Base-by-base conservation (phyloP, 1,140 invertebrate genomes). In the Drosophila malerkotliana region DNA sequence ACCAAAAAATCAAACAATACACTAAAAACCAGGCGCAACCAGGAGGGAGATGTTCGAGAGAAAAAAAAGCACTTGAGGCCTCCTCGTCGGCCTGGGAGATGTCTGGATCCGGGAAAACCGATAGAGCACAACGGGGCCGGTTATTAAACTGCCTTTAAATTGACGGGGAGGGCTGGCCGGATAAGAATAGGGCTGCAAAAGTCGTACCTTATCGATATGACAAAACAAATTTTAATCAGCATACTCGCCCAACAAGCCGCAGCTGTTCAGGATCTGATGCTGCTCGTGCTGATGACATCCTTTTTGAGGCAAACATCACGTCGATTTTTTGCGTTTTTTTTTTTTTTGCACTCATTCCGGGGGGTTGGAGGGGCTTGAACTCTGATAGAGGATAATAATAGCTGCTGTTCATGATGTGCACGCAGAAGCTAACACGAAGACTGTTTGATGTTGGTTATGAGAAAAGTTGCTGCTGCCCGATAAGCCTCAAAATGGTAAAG, bases 161-260 rank as follows among this genome's bases (percentile, higher is more conserved):
- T 15, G 68, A 48, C 45, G 62, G 53, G n/a, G 51, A 1, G 21
- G 10, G 44, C 15, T 34, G 32, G 37, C 9, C 15, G 14, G 34
- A 37, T 10, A 44, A 5, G 18, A 39, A 41, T 47, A 30, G 45
- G 71, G 61, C 72, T 74, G 71, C 85, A 71, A 87, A 85, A 74
- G 63, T 74, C 63, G 41, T 52, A 87, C 73, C 81, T 74, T 85
- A 84, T 84, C 81, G 82, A 77, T 81, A 67, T 85, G 81, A 87
- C 81, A 74, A 85, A 85, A 81, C 82, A 87, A 85, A 87, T 85
- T 85, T 87, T 87, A 81, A 85, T 85, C 81, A 85, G 77, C 77
- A 55, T 60, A 60, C 73, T 54, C 34, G 15, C 26, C 39, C 32
- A 72, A 73, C 59, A 59, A 62, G 81, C 51, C 80, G 61, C 80